These are phyloP conservation scores for Amblyraja radiata DNA, from an alignment of 2,797 vertebrate species.

Conservation along the genomic window DNA sequence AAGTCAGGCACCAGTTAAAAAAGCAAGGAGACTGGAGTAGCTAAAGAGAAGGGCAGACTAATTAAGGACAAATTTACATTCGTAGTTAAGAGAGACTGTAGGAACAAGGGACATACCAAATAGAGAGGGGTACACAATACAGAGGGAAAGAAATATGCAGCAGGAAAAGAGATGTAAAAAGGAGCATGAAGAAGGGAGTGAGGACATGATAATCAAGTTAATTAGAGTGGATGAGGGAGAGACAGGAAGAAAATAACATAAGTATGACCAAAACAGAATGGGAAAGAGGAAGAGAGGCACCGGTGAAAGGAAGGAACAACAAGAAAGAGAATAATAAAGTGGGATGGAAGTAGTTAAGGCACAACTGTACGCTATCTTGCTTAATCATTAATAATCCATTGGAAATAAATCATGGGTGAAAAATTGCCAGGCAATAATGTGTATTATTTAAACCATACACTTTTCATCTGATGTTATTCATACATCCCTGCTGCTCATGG, in stretches of 20 bases:
- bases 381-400: background rate
- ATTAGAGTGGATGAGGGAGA: background rate
- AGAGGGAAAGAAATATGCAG: background rate
- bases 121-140: background rate
- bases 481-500: background rate
- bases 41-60: background rate
- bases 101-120: background rate
- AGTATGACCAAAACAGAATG: background rate
- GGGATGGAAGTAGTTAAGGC: background rate
- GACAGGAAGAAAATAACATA: too few species aligned
- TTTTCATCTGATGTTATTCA: constrained; percentile 3
- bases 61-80: background rate
- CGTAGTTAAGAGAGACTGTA: background rate
- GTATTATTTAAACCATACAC: background rate
- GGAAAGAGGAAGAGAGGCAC: background rate
- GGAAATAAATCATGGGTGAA: background rate
- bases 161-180: background rate
- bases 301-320: background rate
- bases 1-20: background rate
- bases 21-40: background rate
- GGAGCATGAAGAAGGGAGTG: background rate
- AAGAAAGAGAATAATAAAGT: background rate
- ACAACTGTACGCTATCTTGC: background rate
- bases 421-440: background rate
- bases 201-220: background rate